Evolutionary conservation across 2,113 vertebrate genomes (phyloP).

Genomic region (Pseudolaguvia tuberculata): DNA sequence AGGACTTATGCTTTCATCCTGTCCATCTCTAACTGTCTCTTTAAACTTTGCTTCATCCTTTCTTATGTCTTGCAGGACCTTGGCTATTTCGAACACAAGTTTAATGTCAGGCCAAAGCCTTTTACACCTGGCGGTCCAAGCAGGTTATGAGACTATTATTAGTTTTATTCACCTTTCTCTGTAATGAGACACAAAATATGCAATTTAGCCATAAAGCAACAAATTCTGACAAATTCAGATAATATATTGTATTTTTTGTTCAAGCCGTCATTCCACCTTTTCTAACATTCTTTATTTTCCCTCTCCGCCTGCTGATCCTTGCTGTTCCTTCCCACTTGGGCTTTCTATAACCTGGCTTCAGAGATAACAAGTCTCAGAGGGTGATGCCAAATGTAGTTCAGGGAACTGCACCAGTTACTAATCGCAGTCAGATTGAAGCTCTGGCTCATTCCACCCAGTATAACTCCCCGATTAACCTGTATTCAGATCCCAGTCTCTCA

Average conservation of each 20-base stretch:
- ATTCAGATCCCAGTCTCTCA: slow-evolving; percentile 43
- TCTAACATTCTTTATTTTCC: slow-evolving; percentile 36
- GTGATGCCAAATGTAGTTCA: slow-evolving; percentile 40
- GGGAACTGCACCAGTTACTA: slow-evolving; percentile 25
- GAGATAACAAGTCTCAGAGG: slow-evolving; percentile 33
- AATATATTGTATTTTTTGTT: neutral
- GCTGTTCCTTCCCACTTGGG: slow-evolving; percentile 17
- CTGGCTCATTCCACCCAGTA: slow-evolving; percentile 40
- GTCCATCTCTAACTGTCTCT: slow-evolving; percentile 24
- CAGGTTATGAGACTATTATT: slow-evolving; percentile 70
- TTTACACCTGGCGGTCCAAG: slow-evolving; percentile 78
- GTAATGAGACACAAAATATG: neutral
- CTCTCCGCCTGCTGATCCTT: slow-evolving; percentile 16
- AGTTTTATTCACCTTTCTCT: slow-evolving; percentile 4
- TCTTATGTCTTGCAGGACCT: slow-evolving; percentile 73
- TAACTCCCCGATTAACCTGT: slow-evolving; percentile 47
- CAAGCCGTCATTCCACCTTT: neutral
- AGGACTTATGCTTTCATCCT: slow-evolving; percentile 18
- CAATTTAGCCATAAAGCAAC: neutral
- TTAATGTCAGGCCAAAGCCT: slow-evolving; percentile 85
- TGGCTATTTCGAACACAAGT: slow-evolving; percentile 89
- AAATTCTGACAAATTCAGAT: neutral
- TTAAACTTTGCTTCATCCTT: slow-evolving; percentile 52
- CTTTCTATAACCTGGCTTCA: slow-evolving; percentile 29
- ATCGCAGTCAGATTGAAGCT: slow-evolving; percentile 22